These are phyloP conservation scores for Acridotheres tristis DNA, from an alignment of 2,797 vertebrate genomes.

Conservation along the genomic window DNA sequence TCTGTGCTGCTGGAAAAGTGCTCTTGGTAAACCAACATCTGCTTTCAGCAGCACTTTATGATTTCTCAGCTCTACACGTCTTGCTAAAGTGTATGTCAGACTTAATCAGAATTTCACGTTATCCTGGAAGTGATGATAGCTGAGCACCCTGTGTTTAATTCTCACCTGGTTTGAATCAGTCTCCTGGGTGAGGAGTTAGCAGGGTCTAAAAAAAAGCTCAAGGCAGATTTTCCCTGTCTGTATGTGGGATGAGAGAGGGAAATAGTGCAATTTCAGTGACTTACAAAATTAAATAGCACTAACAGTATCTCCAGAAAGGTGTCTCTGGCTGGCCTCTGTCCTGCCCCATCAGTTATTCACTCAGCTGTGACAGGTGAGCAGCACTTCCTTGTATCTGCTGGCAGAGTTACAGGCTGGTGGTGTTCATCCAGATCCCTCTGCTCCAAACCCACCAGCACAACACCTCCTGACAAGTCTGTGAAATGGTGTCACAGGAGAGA, in stretches of 20 bases:
- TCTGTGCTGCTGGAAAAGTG: background rate
- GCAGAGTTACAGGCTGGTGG: background rate
- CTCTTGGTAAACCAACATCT: background rate
- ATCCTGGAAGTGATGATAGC: background rate
- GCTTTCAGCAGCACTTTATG: background rate
- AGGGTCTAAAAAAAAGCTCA: background rate
- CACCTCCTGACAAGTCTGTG: background rate
- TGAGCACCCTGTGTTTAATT: background rate
- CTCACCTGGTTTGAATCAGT: background rate
- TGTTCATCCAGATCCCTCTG: background rate
- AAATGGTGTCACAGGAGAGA: background rate
- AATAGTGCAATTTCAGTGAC: background rate
- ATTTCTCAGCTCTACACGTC: background rate
- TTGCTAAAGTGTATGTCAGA: background rate
- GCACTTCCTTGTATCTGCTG: rapidly evolving
- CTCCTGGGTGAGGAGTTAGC: background rate
- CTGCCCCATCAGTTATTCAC: background rate
- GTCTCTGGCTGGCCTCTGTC: background rate
- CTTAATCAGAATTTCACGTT: background rate
- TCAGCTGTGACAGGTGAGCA: background rate
- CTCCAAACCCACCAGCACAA: background rate
- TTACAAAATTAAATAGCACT: background rate
- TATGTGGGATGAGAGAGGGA: background rate
- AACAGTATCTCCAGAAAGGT: background rate
- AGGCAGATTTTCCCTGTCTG: background rate